Conservation (phyloP, 2,113 vertebrate genomes). For the Chelonoidis abingdonii region DNA sequence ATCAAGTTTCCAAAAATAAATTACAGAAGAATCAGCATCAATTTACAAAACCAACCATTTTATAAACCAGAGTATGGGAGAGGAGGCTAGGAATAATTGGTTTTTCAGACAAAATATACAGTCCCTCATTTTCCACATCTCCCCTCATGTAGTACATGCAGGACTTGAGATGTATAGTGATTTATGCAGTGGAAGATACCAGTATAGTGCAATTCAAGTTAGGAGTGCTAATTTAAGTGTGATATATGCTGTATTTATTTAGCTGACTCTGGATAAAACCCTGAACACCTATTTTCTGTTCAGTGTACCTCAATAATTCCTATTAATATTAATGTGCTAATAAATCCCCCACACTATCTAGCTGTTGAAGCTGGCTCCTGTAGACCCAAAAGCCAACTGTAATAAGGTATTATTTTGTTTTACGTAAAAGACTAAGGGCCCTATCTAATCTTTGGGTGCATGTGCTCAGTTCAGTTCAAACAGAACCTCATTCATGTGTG, state of each 20-base stretch:
- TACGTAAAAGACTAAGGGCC: neutral
- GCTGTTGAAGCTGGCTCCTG: conserved; percentile 4
- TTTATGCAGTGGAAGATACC: conserved; percentile 17
- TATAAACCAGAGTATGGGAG: conserved; percentile 27
- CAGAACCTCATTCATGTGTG: neutral
- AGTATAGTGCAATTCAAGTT: conserved; percentile 32
- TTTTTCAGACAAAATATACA: conserved; percentile 56
- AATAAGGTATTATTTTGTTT: conserved; percentile 46
- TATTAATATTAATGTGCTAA: conserved; percentile 47
- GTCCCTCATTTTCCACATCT: conserved; percentile 32
- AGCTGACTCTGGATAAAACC: conserved; percentile 53
- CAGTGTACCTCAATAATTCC: conserved; percentile 9
- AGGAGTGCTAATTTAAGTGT: conserved; percentile 12
- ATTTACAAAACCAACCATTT: conserved; percentile 49
- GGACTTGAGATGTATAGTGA: neutral
- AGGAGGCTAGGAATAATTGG: neutral
- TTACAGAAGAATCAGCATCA: neutral
- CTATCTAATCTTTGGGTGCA: neutral
- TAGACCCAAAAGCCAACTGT: conserved; percentile 26
- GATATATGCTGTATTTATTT: neutral
- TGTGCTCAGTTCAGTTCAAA: neutral
- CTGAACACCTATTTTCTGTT: conserved; percentile 41
- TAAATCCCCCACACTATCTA: conserved; percentile 40
- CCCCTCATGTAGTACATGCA: neutral
- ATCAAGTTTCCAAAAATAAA: conserved; percentile 5